phyloP scores from a whole-genome alignment of 2,888 invertebrate species.

The Drosophila flavopinicola region DNA sequence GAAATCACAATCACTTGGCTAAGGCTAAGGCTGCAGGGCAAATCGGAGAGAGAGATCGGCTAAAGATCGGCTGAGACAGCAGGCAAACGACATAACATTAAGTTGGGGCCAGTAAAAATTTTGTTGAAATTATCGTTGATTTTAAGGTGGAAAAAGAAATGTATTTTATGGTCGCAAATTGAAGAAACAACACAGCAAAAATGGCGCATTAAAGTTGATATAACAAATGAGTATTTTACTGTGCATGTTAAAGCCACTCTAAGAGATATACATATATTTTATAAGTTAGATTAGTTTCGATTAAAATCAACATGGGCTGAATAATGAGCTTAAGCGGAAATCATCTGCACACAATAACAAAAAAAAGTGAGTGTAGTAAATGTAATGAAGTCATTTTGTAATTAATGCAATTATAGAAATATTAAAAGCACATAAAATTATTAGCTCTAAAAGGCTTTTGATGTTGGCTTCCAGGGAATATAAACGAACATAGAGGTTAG shows the following conservation, averaged over 20 bases:
- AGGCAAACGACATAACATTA: constrained; percentile 47
- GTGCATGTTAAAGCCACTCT: too few species aligned
- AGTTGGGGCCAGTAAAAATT: constrained; percentile 37
- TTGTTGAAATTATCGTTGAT: constrained; percentile 40
- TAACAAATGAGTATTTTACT: constrained; percentile 17
- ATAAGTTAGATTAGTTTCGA: too few species aligned
- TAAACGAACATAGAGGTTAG: too few species aligned
- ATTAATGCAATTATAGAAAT: not conserved
- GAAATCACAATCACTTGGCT: constrained; percentile 69
- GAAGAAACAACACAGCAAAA: constrained; percentile 9
- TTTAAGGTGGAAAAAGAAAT: constrained; percentile 40
- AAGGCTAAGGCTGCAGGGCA: constrained; percentile 14
- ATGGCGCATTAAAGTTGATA: constrained; percentile 12
- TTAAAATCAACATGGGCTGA: too few species aligned
- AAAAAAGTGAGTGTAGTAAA: not conserved
- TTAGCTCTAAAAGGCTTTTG: too few species aligned
- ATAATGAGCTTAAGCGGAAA: too few species aligned
- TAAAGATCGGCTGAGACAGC: not conserved
- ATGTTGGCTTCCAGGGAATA: too few species aligned
- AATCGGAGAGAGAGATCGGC: not conserved
- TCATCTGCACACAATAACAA: too few species aligned
- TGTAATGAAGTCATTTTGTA: not conserved
- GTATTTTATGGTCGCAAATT: constrained; percentile 44
- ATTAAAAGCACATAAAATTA: too few species aligned
- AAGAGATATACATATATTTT: too few species aligned